Evolutionary conservation across 2,888 invertebrate species (phyloP).

Genomic region (Athalia circularis): DNA sequence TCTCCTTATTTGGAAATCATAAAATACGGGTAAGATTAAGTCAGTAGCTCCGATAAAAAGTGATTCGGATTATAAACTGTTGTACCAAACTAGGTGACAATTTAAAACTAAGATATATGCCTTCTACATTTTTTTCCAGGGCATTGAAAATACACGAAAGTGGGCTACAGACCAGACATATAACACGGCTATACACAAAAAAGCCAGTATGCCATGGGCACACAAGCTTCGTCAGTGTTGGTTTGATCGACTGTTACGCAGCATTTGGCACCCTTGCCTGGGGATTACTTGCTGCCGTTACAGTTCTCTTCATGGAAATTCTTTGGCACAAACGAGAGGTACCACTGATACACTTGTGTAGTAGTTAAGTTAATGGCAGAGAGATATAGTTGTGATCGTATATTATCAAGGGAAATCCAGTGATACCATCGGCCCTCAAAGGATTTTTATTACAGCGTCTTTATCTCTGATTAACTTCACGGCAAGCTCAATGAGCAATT

Average conservation of each 20-base stretch:
- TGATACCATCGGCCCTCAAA: too few species aligned
- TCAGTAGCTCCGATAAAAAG: slow-evolving; percentile 6
- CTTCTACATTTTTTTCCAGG: slow-evolving; percentile 62
- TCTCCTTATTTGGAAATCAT: slow-evolving; percentile 73
- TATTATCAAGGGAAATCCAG: too few species aligned
- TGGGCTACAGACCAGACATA: slow-evolving; percentile 78
- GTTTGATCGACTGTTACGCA: slow-evolving; percentile 77
- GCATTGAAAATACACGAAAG: slow-evolving; percentile 78
- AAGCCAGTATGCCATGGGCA: slow-evolving; percentile 78
- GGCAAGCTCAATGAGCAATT: too few species aligned
- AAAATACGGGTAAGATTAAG: slow-evolving; percentile 59
- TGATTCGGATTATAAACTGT: background rate
- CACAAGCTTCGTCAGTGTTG: slow-evolving; percentile 80
- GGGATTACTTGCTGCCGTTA: slow-evolving; percentile 73
- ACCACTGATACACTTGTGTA: background rate
- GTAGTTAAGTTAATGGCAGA: background rate
- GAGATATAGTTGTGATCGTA: too few species aligned
- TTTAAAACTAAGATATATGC: background rate
- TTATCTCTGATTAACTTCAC: too few species aligned
- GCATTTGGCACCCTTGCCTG: slow-evolving; percentile 76
- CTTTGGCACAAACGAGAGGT: slow-evolving; percentile 51
- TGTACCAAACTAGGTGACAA: background rate
- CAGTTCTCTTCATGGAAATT: slow-evolving; percentile 68
- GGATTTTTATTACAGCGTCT: too few species aligned
- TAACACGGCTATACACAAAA: slow-evolving; percentile 77